Evolutionary conservation across 1,140 invertebrate species (phyloP).

Genomic region (Drosophila saltans): DNA sequence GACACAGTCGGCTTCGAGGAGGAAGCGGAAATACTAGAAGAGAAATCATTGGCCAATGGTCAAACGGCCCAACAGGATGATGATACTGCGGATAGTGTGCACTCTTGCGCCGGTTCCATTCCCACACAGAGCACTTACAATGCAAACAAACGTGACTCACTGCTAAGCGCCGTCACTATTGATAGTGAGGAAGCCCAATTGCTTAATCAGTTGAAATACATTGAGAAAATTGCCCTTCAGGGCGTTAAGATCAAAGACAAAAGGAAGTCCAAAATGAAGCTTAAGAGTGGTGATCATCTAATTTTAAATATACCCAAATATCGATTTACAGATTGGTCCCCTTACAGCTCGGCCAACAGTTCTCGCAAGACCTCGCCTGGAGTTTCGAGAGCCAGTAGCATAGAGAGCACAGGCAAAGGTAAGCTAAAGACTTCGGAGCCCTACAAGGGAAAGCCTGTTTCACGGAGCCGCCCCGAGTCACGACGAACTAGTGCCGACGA

Average conservation of each 20-base stretch:
- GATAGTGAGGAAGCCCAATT: constrained; percentile 85
- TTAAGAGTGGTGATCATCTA: constrained; percentile 79
- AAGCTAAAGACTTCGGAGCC: constrained; percentile 70
- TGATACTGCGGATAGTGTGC: constrained; percentile 74
- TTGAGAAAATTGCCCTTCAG: constrained; percentile 80
- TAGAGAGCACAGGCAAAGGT: constrained; percentile 79
- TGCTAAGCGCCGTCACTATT: constrained; percentile 83
- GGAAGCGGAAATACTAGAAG: constrained; percentile 86
- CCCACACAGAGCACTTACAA: constrained; percentile 70
- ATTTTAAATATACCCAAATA: constrained; percentile 82
- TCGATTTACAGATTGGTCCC: constrained; percentile 81
- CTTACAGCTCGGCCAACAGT: constrained; percentile 81
- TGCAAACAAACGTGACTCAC: constrained; percentile 52
- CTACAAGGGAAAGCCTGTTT: constrained; percentile 81
- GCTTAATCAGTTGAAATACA: constrained; percentile 83
- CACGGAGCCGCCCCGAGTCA: constrained; percentile 84
- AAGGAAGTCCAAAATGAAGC: constrained; percentile 78
- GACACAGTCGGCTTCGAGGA: constrained; percentile 90
- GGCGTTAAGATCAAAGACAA: constrained; percentile 83
- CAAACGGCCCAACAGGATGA: constrained; percentile 51
- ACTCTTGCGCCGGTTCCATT: constrained; percentile 80
- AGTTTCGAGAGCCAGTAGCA: constrained; percentile 79
- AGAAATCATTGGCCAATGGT: constrained; percentile 83
- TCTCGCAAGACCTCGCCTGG: constrained; percentile 81
- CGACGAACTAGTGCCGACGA: constrained; percentile 86